Evolutionary conservation across 1,140 invertebrate species (phyloP).

Genomic region (Glomeris maerens): DNA sequence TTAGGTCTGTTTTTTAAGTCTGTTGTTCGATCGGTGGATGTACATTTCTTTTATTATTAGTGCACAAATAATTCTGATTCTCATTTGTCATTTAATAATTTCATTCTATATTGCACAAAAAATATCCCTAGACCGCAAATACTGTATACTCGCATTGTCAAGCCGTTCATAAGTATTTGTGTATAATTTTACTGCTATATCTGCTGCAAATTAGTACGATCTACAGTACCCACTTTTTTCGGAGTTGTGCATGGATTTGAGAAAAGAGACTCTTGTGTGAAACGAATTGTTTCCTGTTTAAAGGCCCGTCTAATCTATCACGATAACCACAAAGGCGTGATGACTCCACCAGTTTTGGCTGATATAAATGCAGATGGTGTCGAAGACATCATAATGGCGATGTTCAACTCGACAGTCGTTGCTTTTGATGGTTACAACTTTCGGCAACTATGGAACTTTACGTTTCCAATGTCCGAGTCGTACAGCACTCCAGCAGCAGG

Average conservation of each 20-base stretch:
- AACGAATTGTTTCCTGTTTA: too few relatives aligned
- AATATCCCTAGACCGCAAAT: too few relatives aligned
- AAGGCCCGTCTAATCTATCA: slow-evolving; percentile 24
- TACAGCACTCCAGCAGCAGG: slow-evolving; percentile 59
- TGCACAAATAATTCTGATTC: too few relatives aligned
- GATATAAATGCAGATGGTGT: slow-evolving; percentile 59
- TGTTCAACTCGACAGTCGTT: slow-evolving; percentile 55
- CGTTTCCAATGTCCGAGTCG: slow-evolving; percentile 42
- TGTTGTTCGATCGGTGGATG: too few relatives aligned
- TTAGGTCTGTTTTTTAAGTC: too few relatives aligned
- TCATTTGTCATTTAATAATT: too few relatives aligned
- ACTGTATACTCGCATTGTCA: too few relatives aligned
- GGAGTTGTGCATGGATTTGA: too few relatives aligned
- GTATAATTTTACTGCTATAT: background rate
- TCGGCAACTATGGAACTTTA: slow-evolving; percentile 53
- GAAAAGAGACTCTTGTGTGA: too few relatives aligned
- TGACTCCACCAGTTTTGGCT: slow-evolving; percentile 50
- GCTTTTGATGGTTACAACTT: slow-evolving; percentile 55
- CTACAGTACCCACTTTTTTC: background rate
- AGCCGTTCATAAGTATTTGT: too few relatives aligned
- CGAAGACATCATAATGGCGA: slow-evolving; percentile 54
- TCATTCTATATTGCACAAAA: too few relatives aligned
- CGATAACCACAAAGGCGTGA: slow-evolving; percentile 35
- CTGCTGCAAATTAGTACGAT: slow-evolving; percentile 1
- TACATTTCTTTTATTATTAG: too few relatives aligned